A percentile compares a stretch with the other conserved stretches of the same genome.
Conservation (phyloP, 2,797 vertebrate genomes). For the Cercopithecus petaurista region DNA sequence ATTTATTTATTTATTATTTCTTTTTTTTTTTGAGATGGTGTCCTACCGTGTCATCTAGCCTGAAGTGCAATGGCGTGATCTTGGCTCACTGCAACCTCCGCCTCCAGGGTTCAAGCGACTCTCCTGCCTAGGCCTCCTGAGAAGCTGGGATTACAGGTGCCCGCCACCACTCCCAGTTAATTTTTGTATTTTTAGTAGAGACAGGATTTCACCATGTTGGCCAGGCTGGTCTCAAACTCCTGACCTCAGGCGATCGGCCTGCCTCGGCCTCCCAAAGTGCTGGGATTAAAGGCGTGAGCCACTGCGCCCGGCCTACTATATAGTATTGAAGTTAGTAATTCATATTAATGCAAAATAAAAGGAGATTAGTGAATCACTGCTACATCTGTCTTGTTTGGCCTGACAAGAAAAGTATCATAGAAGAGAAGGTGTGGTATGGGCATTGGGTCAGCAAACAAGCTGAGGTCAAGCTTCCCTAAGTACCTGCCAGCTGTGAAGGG, state of each 20-base stretch:
- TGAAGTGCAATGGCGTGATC: not conserved
- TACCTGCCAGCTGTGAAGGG: not conserved
- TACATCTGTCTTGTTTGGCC: not conserved
- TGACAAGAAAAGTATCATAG: not conserved
- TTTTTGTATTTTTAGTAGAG: not conserved
- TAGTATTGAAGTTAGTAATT: not conserved
- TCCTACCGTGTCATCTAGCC: not conserved
- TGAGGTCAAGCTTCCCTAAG: not conserved
- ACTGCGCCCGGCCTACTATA: not conserved
- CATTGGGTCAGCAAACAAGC: not conserved
- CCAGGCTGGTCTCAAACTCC: not conserved
- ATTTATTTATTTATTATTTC: not conserved
- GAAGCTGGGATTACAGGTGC: not conserved
- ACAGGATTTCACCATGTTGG: not conserved
- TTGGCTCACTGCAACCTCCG: not conserved
- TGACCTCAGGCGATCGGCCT: not conserved
- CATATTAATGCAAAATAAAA: constrained; percentile 47
- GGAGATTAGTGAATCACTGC: not conserved
- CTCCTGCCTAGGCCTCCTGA: not conserved
- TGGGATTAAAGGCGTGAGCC: not conserved
- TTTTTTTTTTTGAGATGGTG: not conserved
- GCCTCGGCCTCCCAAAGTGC: not conserved
- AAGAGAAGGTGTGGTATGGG: not conserved
- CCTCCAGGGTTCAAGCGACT: not conserved
- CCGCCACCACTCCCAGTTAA: not conserved